Percentiles rank a stretch among this genome's conserved stretches.
Evolutionary conservation across 2,797 vertebrate species (phyloP).

Genomic region (Melanogrammus aeglefinus): DNA sequence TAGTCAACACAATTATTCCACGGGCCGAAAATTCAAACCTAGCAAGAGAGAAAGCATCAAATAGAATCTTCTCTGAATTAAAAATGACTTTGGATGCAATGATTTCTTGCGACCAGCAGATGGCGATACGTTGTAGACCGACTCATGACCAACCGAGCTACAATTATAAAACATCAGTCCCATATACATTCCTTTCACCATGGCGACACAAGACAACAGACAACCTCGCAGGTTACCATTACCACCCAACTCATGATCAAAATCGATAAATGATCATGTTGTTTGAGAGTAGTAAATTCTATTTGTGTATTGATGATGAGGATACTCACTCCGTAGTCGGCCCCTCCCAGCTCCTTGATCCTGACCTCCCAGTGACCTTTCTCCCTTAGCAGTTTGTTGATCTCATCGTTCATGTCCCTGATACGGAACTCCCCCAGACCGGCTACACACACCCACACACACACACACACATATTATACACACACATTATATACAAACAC

Average conservation of each 20-base stretch:
- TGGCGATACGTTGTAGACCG: too few relatives aligned
- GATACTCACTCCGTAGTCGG: slow-evolving; percentile 83
- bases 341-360: slow-evolving; percentile 92
- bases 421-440: slow-evolving; percentile 97
- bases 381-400: slow-evolving; percentile 93
- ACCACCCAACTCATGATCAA: background rate
- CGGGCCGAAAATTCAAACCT: too few relatives aligned
- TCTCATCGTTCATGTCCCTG: slow-evolving; percentile 94
- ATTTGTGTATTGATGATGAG: background rate
- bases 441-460: slow-evolving; percentile 65
- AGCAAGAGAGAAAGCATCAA: too few relatives aligned
- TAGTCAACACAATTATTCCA: too few relatives aligned
- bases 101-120: too few relatives aligned
- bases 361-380: slow-evolving; percentile 95
- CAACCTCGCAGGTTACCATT: too few relatives aligned
- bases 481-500: background rate
- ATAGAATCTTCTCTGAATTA: too few relatives aligned
- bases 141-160: too few relatives aligned
- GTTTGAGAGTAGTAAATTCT: background rate
- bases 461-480: background rate
- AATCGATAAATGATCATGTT: background rate
- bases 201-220: too few relatives aligned
- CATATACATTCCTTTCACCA: too few relatives aligned
- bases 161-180: too few relatives aligned
- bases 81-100: too few relatives aligned